Conservation (phyloP, 1,140 invertebrate genomes). For the Ceratosolen solmsi region DNA sequence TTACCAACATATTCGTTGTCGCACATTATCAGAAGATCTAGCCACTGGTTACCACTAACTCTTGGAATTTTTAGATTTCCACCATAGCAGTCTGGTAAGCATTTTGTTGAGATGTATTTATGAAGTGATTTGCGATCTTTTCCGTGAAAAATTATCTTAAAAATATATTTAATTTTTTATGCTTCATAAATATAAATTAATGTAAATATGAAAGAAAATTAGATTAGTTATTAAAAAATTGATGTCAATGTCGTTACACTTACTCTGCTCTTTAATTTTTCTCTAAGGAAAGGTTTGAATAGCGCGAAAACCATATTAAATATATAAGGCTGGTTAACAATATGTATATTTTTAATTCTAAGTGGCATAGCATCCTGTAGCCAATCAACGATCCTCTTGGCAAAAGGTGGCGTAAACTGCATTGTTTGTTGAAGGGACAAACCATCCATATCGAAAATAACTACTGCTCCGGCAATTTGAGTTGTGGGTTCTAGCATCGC, state of each 20-base stretch:
- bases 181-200: too few relatives aligned
- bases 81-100: constrained; percentile 84
- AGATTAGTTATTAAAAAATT: not conserved
- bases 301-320: constrained; percentile 91
- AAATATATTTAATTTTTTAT: constrained; percentile 33
- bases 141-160: constrained; percentile 87
- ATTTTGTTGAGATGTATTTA: constrained; percentile 84
- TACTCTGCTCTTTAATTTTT: constrained; percentile 81
- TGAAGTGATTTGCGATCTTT: constrained; percentile 86
- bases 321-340: constrained; percentile 90
- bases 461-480: constrained; percentile 83
- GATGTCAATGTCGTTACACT: constrained; percentile 54
- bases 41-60: constrained; percentile 81
- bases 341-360: constrained; percentile 88
- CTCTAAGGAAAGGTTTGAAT: constrained; percentile 88
- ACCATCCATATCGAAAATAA: constrained; percentile 90
- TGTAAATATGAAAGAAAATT: too few relatives aligned
- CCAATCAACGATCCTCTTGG: constrained; percentile 87
- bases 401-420: constrained; percentile 88
- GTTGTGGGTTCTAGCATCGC: constrained; percentile 85
- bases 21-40: constrained; percentile 79
- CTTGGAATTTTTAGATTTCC: constrained; percentile 80
- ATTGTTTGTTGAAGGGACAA: constrained; percentile 84
- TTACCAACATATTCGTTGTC: constrained; percentile 84
- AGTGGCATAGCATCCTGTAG: constrained; percentile 87